These are phyloP conservation scores for Empis livida DNA, from an alignment of 2,888 invertebrate genomes.

Conservation along the genomic window DNA sequence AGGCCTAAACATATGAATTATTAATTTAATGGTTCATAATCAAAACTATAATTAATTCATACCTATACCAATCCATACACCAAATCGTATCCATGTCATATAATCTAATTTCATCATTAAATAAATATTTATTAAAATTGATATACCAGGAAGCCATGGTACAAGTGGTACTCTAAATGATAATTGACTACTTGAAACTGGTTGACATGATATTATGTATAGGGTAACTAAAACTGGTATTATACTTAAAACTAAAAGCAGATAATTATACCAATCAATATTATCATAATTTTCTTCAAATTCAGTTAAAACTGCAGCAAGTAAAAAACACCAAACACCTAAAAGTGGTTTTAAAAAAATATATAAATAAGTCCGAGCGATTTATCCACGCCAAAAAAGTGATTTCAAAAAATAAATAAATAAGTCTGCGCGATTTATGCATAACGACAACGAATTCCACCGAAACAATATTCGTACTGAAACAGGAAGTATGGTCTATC, in stretches of 20 bases:
- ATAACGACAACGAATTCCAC: too few relatives aligned
- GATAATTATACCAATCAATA: conserved; percentile 9
- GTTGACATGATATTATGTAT: conserved; percentile 45
- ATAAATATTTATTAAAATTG: conserved; percentile 71
- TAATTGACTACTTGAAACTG: conserved; percentile 46
- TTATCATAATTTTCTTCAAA: conserved; percentile 20
- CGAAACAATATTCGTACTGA: too few relatives aligned
- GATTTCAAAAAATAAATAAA: neutral
- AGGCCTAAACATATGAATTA: conserved; percentile 32
- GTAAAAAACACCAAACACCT: conserved; percentile 24
- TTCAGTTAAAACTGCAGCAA: conserved; percentile 22
- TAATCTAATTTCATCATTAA: conserved; percentile 52
- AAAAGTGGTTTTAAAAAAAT: conserved; percentile 4
- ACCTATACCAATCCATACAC: conserved; percentile 70
- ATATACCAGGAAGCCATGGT: conserved; percentile 67
- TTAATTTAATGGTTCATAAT: neutral
- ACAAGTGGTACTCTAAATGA: conserved; percentile 66
- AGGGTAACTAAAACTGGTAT: conserved; percentile 35
- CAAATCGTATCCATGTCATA: conserved; percentile 73
- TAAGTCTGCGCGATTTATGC: too few relatives aligned
- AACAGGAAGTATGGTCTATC: too few relatives aligned
- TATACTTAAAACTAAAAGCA: conserved; percentile 15
- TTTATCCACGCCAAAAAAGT: too few relatives aligned
- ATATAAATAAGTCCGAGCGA: too few relatives aligned
- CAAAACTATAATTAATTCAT: too few relatives aligned